Evolutionary conservation across 1,140 invertebrate genomes (phyloP).

Genomic region (Zophobas morio): DNA sequence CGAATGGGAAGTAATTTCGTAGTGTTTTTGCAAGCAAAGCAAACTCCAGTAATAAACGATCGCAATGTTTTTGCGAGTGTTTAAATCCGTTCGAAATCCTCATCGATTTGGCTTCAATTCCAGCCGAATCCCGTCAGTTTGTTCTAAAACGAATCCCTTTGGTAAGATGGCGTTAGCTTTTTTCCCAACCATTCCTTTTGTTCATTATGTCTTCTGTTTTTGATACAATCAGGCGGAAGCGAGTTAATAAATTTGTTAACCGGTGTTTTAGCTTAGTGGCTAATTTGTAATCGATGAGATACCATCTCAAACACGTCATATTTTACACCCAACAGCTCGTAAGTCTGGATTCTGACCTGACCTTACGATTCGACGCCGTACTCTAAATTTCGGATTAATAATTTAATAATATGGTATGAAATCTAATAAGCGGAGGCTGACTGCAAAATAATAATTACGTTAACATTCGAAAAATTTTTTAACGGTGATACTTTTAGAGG

Average conservation of each 20-base stretch:
- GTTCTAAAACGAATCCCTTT: slow-evolving; percentile 43
- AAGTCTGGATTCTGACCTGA: background rate
- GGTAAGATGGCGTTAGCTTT: slow-evolving; percentile 38
- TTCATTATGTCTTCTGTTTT: slow-evolving; percentile 14
- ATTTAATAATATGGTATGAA: background rate
- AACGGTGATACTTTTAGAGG: background rate
- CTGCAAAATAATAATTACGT: background rate
- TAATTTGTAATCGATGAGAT: slow-evolving; percentile 19
- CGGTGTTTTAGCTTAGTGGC: slow-evolving; percentile 5
- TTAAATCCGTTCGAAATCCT: slow-evolving; percentile 50
- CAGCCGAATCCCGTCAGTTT: slow-evolving; percentile 38
- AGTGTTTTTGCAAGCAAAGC: slow-evolving; percentile 50
- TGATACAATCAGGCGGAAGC: background rate
- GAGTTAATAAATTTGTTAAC: slow-evolving; percentile 19
- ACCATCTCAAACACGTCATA: slow-evolving; percentile 9
- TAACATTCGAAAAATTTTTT: background rate
- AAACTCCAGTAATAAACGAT: slow-evolving; percentile 49
- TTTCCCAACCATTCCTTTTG: slow-evolving; percentile 7
- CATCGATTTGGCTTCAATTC: slow-evolving; percentile 50
- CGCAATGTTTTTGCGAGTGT: slow-evolving; percentile 46
- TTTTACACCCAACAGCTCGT: background rate
- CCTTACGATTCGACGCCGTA: background rate
- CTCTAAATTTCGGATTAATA: slow-evolving; percentile 1
- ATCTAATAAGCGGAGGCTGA: background rate
- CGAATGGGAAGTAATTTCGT: slow-evolving; percentile 48